Evolutionary conservation across 2,888 invertebrate species (phyloP).

Genomic region (Cryptus armator): DNA sequence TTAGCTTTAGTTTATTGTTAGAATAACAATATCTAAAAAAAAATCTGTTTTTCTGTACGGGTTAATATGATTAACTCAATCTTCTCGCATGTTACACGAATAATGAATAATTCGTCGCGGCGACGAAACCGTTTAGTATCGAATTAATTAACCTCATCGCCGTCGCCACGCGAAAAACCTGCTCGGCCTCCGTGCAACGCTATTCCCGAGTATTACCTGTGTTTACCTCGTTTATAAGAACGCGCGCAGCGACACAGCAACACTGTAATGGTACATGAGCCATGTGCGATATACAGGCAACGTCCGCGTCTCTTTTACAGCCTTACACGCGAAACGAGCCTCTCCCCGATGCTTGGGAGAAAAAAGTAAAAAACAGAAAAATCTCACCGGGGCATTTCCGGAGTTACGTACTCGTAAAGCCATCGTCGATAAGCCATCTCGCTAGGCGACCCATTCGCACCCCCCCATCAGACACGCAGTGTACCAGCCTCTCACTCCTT

Average conservation of each 20-base stretch:
- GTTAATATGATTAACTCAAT: neutral
- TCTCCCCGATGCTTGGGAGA: neutral
- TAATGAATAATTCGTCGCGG: neutral
- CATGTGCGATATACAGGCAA: slow-evolving; percentile 8
- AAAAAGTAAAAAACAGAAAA: slow-evolving; percentile 16
- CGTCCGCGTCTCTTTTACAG: slow-evolving; percentile 26
- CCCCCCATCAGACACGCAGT: slow-evolving; percentile 62
- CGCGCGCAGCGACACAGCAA: neutral
- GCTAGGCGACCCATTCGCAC: slow-evolving; percentile 71
- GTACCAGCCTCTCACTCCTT: neutral
- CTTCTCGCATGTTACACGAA: neutral
- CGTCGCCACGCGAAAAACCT: neutral
- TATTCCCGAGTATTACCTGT: neutral
- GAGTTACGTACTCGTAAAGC: slow-evolving; percentile 72
- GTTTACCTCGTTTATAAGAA: neutral
- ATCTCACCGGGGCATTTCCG: slow-evolving; percentile 50
- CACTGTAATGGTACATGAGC: neutral
- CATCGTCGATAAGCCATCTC: slow-evolving; percentile 73
- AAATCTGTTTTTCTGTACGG: too few relatives aligned
- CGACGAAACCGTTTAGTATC: neutral
- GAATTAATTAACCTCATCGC: neutral
- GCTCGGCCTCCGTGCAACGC: neutral
- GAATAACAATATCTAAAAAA: too few relatives aligned
- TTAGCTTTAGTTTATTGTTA: too few relatives aligned
- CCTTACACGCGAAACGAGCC: slow-evolving; percentile 16